Conservation (phyloP, 2,113 vertebrate genomes). For the Ophiodon elongatus region DNA sequence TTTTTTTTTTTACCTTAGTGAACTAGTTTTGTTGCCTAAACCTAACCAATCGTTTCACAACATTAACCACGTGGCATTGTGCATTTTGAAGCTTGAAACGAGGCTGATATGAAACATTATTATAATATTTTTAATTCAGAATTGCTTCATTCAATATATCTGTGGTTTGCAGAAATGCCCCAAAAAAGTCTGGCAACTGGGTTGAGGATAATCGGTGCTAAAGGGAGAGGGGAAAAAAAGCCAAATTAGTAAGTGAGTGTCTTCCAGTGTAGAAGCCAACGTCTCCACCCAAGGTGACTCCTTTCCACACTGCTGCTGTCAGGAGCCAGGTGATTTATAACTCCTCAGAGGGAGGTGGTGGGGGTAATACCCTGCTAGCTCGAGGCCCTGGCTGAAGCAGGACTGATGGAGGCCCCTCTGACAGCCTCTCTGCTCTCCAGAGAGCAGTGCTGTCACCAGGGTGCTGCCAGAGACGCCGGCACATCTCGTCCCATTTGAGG, state of each 20-base stretch:
- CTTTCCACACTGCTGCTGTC: constrained; percentile 57
- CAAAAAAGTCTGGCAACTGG: not conserved
- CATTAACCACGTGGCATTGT: not conserved
- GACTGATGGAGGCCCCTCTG: constrained; percentile 53
- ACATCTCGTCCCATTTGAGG: constrained; percentile 51
- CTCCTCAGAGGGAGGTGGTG: constrained; percentile 39
- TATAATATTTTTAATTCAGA: not conserved
- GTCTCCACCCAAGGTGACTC: constrained; percentile 75
- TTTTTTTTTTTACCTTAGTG: not conserved
- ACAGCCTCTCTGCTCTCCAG: constrained; percentile 47
- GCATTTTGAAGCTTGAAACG: not conserved
- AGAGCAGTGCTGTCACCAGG: constrained; percentile 52
- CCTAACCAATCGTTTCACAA: not conserved
- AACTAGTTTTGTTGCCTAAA: not conserved
- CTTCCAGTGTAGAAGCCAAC: constrained; percentile 32
- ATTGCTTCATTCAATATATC: not conserved
- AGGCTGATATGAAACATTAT: not conserved
- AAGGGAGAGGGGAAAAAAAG: constrained; percentile 17
- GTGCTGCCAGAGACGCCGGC: constrained; percentile 35
- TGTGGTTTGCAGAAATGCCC: not conserved
- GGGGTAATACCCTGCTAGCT: constrained; percentile 36
- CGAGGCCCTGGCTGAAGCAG: constrained; percentile 30
- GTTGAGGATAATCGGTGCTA: constrained; percentile 32
- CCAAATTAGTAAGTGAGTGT: constrained; percentile 48
- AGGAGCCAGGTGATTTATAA: constrained; percentile 69